Base-by-base conservation (phyloP, 2,888 invertebrate species). In the Listrodromus nycthemerus region DNA sequence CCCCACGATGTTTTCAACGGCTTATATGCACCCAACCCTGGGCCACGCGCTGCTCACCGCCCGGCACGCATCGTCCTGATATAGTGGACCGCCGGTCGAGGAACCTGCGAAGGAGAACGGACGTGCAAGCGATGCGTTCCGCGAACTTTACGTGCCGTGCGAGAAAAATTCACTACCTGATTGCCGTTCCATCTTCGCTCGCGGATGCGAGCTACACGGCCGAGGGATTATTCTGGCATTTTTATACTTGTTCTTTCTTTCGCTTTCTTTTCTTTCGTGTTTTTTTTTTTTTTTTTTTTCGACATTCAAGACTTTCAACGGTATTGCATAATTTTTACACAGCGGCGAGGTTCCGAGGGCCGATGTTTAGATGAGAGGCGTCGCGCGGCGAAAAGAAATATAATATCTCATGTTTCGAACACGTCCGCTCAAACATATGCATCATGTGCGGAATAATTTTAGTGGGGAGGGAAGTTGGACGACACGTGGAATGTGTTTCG, bases 141-240 rank as follows among this genome's bases (percentile, higher is more conserved):
- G 48, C 82, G 75, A 75, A 79, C 69, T 61, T 55, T 84, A 66
- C 81, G 81, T 75, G 63, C 70, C 77, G 70, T 27, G 84, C 81
- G 81, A 84, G 74, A 81, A 81, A 63, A 80, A 82, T 84, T 80
- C 67, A 78, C 83, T 80, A 77, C 61, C 61, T 61, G 75, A 71
- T 67, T 75, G 71, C 70, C 6, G 27, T 55, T 66, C 69, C 58
- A 33, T 55, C 69, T 50, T 48, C 77, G 85, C 85, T 85, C 65
- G 48, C 24, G n/a, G 8, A 24, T 55, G 55, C 55, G 55, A 55
- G 16, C 61, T 6, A 61, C 50, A 52, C 27, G 5, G 61, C 61
- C 61, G 27, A 7, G 61, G 61, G 16, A 61, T 61, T 30, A 61
- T 61, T 61, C 58, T 55, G 52, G 70, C 55, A 80, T 66, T 73